Base-by-base conservation (phyloP, 2,113 vertebrate genomes). In the Urocolius indicus region DNA sequence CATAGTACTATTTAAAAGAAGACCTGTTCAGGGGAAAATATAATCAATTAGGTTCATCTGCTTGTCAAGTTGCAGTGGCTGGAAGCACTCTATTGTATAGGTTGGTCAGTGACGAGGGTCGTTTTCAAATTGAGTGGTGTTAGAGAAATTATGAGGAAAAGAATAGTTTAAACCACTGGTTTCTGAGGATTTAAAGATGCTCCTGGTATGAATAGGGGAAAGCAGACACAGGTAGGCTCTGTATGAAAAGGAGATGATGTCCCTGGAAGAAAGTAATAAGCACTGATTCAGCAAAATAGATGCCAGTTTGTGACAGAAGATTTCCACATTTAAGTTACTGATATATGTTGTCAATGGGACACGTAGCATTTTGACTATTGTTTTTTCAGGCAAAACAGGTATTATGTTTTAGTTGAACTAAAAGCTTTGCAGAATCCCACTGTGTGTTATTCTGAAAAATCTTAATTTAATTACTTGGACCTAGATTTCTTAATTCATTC, bases 141-240 rank as follows among this genome's bases (percentile, higher is more conserved):
- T 49, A 38, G 29, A 45, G 29, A 65, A 87, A 90, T 0, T 1
- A 3, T 29, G 43, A 55, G 43, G 34, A 80, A 4, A 10, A 34
- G 18, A 78, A 41, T 7, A 71, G 13, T 0, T 10, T 16, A 27
- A 75, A 82, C 38, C 18, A 15, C 3, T 3, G 26, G 7, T 11
- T 93, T 16, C 15, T 52, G 30, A 83, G 24, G 10, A 51, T 73
- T 89, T 62, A 46, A 69, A n/a, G 6, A 0, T 45, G 8, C 27
- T 82, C 5, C 11, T 67, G 3, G 4, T 24, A 30, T 9, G 4
- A 65, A 20, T 0, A 48, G 16, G 4, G 10, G 13, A 84, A 90
- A 73, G 19, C 1, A 69, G 77, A 46, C 1, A 11, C 4, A 13
- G 0, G 3, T 4, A 2, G 2, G 9, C 0, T 10, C 34, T 22